phyloP scores from a whole-genome alignment of 1,140 invertebrate species.

The Drepana arcuata region DNA sequence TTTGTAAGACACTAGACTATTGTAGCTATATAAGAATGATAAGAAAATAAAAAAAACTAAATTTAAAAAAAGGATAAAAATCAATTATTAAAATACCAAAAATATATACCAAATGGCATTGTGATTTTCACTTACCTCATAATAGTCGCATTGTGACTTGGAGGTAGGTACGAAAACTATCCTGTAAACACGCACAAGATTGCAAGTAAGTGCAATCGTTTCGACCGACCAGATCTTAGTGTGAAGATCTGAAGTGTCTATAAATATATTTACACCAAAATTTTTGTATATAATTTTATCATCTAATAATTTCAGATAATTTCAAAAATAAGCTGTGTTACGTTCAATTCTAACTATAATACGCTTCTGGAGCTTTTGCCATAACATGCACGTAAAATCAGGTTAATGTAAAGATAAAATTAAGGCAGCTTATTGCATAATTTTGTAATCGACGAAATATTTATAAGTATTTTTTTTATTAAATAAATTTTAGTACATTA shows the following conservation, averaged over 20 bases:
- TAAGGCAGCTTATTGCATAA: slow-evolving; percentile 61
- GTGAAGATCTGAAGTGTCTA: slow-evolving; percentile 61
- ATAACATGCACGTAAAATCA: slow-evolving; percentile 30
- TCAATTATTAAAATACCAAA: slow-evolving; percentile 23
- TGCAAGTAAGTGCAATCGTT: slow-evolving; percentile 56
- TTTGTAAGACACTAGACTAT: slow-evolving; percentile 52
- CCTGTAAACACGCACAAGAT: slow-evolving; percentile 66
- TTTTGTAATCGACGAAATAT: slow-evolving; percentile 34
- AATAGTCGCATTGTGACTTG: slow-evolving; percentile 39
- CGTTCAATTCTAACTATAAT: slow-evolving; percentile 40
- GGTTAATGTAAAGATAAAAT: slow-evolving; percentile 32
- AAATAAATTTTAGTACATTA: slow-evolving; percentile 36
- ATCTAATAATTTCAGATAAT: slow-evolving; percentile 27
- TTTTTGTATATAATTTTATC: slow-evolving; percentile 62
- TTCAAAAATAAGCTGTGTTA: slow-evolving; percentile 48
- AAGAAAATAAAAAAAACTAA: slow-evolving; percentile 30
- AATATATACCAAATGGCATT: slow-evolving; percentile 61
- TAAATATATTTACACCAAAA: slow-evolving; percentile 61
- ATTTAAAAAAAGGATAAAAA: slow-evolving; percentile 30
- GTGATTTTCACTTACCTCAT: slow-evolving; percentile 52
- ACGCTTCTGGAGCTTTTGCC: slow-evolving; percentile 55
- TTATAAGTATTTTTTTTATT: slow-evolving; percentile 53
- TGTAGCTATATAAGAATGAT: slow-evolving; percentile 45
- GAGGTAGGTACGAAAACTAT: slow-evolving; percentile 49
- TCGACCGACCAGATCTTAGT: slow-evolving; percentile 67